Base-by-base conservation (phyloP, 2,888 invertebrate species). In the Brachyptera putata region DNA sequence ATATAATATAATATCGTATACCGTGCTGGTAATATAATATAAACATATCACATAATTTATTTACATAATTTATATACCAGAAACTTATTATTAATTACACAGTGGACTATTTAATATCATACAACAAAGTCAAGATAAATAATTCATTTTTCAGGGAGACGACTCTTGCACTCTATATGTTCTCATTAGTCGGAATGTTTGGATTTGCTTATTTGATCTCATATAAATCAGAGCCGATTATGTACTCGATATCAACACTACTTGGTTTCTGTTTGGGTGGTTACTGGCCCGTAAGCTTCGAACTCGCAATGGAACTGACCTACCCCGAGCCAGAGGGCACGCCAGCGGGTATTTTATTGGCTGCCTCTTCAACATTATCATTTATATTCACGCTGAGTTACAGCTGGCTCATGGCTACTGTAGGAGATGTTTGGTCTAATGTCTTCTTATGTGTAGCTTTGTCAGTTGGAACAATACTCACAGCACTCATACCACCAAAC, bases 181-280 rank as follows among this genome's bases (percentile, higher is more conserved):
- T 93, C 64, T 93, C 97, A 0, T 84, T 93, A 68, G 74, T 90
- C 48, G 95, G 96, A 65, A 95, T 97, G 95, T 77, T 96, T 68
- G 81, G 89, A 49, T 97, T 94, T 76, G 91, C 96, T 0, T 91
- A 95, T 73, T 93, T 93, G 0, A 76, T 99, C 60, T 81, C 85
- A 69, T 80, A 85, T 58, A 87, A 87, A 11, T 75, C 81, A 62
- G 88, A 98, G 62, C 80, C 81, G 61, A 81, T 94, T 1, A 91
- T 97, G 1, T 98, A 95, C 74, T 68, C 94, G 55, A 91, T 91
- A 66, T 87, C 93, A 49, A 13, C 36, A 7, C 24, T 64, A 77
- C 78, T 4, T 67, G 80, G 81, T 53, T 83, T 83, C 70, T 83
- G 83, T 70, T 82, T 83, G 82, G 82, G 82, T n/a, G 83, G 83